Percentiles rank a stretch among this genome's conserved stretches.
Conservation (phyloP, 2,113 vertebrate species). For the Pteruthius melanotis region DNA sequence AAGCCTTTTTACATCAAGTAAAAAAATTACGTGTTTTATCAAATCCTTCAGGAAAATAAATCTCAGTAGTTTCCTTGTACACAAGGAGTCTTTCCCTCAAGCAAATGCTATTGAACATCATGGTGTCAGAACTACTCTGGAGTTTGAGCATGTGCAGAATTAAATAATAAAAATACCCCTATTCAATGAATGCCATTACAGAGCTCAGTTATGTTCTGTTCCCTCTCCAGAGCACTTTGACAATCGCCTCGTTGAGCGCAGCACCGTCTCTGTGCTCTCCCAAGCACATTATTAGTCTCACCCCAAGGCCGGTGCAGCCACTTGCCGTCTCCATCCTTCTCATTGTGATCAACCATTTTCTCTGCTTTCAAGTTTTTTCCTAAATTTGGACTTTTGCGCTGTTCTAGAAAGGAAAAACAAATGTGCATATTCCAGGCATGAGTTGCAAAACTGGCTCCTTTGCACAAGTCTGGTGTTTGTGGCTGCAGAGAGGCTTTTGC, state of each 20-base stretch:
- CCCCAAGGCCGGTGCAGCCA: rapidly evolving
- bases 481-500: neutral
- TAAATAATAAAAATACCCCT: neutral
- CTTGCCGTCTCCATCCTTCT: neutral
- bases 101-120: neutral
- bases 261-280: rapidly evolving
- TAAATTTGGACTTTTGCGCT: neutral
- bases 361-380: neutral
- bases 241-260: rapidly evolving
- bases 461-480: neutral
- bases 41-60: neutral
- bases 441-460: neutral
- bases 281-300: neutral
- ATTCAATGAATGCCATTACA: neutral
- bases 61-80: neutral
- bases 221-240: neutral
- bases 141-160: neutral
- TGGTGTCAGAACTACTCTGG: neutral
- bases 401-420: neutral
- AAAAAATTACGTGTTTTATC: neutral
- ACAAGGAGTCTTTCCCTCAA: neutral
- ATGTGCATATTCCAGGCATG: neutral
- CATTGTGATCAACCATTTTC: neutral
- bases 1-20: neutral
- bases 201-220: neutral